Evolutionary conservation across 2,113 vertebrate genomes (phyloP), one percentile per base, ranked within the genome.

Genomic region (Dicaeum eximium): DNA sequence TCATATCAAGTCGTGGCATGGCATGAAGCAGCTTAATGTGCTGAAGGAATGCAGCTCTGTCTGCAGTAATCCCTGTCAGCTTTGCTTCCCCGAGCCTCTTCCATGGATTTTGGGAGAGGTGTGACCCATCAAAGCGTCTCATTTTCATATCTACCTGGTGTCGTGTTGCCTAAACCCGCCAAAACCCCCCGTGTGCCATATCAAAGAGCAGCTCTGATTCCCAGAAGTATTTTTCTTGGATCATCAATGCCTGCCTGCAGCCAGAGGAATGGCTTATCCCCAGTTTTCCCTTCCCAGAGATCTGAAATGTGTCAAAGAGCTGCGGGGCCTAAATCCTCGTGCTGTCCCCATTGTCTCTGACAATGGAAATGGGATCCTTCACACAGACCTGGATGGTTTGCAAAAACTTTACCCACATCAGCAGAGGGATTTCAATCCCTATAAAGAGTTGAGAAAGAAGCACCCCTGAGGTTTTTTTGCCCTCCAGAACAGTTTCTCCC

Each of bases 1-100:
- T 95, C 72, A 10, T 31, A 79, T 93, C 97, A 97, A 95, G 94
- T 95, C 27, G 1, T 81, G 93, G 67, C 95, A 94, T 3, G 94
- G 90, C 58, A 48, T 6, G 30, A 93, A 94, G 81, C 93, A 73
- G 93, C 82, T 96, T 93, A 91, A 81, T 88, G 89, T 56, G 70
- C 48, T 30, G 75, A 13, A 95, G 65, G 94, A 91, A 91, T 90
- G 89, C 50, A 65, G 64, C 1, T 15, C 60, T 73, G 21, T 75
- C 93, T 50, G 7, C 64, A 35, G 50, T 97, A 96, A 97, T 96
- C 94, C 94, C 57, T 79, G 86, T 92, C 70, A 38, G 66, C 83
- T 95, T 88, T 80, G 53, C 78, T 93, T 60, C 72, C 69, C 40
- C 0, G 61, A 92, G 79, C 51, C 56, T 80, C 40, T 60, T 92